phyloP scores from a whole-genome alignment of 2,888 invertebrate species.

The Cyrtodaria siliqua region DNA sequence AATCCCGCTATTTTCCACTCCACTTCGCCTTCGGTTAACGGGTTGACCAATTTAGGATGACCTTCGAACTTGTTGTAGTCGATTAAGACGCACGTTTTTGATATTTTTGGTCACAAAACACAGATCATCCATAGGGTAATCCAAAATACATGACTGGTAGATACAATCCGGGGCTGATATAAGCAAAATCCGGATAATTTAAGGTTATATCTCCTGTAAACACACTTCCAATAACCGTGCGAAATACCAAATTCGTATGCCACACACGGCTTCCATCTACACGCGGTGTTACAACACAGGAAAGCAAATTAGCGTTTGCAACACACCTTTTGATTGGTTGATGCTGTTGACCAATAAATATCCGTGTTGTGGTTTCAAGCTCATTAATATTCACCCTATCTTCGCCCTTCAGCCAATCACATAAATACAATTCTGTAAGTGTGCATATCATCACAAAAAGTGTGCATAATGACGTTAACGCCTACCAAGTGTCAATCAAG shows the following conservation, averaged over 20 bases:
- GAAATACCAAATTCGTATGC: conserved; percentile 60
- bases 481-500: conserved; percentile 24
- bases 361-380: neutral
- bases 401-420: conserved; percentile 29
- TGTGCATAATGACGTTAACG: conserved; percentile 34
- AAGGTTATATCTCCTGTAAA: conserved; percentile 23
- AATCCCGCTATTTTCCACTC: conserved; percentile 2
- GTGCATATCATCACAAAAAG: conserved; percentile 14
- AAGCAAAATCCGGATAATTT: conserved; percentile 31
- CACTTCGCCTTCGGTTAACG: too few species aligned
- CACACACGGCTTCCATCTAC: conserved; percentile 80
- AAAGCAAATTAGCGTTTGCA: conserved; percentile 78
- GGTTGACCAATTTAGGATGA: conserved; percentile 20
- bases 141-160: conserved; percentile 48
- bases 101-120: conserved; percentile 6
- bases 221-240: conserved; percentile 32
- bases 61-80: conserved; percentile 39
- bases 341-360: conserved; percentile 20
- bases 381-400: conserved; percentile 30
- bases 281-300: conserved; percentile 78
- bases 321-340: conserved; percentile 47
- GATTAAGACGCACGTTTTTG: neutral
- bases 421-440: neutral
- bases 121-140: conserved; percentile 49
- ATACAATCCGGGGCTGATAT: conserved; percentile 7